Evolutionary conservation across 2,888 invertebrate genomes (phyloP).

Genomic region (Heteropelma amictum): DNA sequence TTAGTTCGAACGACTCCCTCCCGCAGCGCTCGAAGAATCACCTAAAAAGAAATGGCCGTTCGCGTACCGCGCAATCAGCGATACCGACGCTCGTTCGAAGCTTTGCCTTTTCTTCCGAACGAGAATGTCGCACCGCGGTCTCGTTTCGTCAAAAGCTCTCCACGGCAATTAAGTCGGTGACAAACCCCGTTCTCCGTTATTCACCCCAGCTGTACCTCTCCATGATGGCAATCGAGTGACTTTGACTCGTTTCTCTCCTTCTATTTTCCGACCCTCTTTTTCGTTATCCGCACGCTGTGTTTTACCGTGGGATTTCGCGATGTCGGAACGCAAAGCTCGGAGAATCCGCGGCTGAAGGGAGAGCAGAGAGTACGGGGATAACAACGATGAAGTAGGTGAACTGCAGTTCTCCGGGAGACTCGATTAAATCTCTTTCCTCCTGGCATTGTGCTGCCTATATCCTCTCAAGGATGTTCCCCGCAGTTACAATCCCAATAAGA

Average conservation of each 20-base stretch:
- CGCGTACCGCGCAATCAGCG: constrained; percentile 19
- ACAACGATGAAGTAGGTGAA: constrained; percentile 13
- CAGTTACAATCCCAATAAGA: too few species aligned
- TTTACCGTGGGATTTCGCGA: neutral
- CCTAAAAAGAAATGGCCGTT: neutral
- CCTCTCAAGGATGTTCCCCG: constrained; percentile 24
- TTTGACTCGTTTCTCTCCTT: constrained; percentile 9
- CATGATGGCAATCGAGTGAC: constrained; percentile 35
- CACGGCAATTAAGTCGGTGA: constrained; percentile 72
- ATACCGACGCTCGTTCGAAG: constrained; percentile 31
- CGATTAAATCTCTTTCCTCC: constrained; percentile 26
- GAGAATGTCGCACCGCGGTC: constrained; percentile 61
- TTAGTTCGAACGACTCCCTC: too few species aligned
- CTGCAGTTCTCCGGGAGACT: constrained; percentile 23
- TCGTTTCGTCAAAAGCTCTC: constrained; percentile 70
- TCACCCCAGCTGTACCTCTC: constrained; percentile 47
- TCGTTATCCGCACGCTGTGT: constrained; percentile 31
- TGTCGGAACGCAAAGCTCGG: constrained; percentile 20
- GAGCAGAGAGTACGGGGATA: constrained; percentile 6
- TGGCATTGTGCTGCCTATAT: constrained; percentile 5
- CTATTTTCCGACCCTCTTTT: neutral
- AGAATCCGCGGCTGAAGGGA: constrained; percentile 10
- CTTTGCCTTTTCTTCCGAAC: constrained; percentile 63
- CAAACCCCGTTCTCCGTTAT: constrained; percentile 70
- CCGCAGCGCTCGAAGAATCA: too few species aligned